Percentiles rank a stretch among this genome's conserved stretches.
Evolutionary conservation across 2,888 invertebrate species (phyloP).

Genomic region (Tridacna crocea): DNA sequence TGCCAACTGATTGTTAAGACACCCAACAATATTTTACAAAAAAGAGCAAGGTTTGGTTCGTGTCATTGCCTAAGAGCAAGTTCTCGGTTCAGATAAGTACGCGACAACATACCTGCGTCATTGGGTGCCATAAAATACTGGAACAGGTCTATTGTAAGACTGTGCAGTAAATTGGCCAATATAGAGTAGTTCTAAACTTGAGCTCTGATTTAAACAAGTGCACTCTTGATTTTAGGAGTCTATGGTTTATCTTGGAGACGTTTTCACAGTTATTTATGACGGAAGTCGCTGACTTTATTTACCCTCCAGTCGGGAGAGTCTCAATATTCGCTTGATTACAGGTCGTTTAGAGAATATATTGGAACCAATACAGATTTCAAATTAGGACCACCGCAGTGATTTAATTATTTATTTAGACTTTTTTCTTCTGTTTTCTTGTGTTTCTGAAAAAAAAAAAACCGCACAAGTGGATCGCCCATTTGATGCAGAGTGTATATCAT

Average conservation of each 20-base stretch:
- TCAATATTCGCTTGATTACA: constrained; percentile 19
- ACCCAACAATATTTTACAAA: too few relatives aligned
- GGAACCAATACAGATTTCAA: constrained; percentile 28
- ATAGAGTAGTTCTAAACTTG: too few relatives aligned
- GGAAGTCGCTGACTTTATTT: constrained; percentile 53
- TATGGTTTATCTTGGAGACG: constrained; percentile 43
- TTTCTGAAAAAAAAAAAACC: neutral
- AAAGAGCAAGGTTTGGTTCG: too few relatives aligned
- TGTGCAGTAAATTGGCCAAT: too few relatives aligned
- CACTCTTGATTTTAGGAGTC: constrained; percentile 17
- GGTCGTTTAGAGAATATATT: constrained; percentile 36
- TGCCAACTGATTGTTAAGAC: too few relatives aligned
- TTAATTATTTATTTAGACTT: constrained; percentile 30
- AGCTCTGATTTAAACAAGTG: constrained; percentile 5
- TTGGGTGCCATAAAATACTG: too few relatives aligned
- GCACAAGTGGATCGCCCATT: too few relatives aligned
- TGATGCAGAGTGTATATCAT: too few relatives aligned
- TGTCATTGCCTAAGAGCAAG: too few relatives aligned
- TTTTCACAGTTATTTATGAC: constrained; percentile 50
- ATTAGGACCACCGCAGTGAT: constrained; percentile 33
- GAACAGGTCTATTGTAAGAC: too few relatives aligned
- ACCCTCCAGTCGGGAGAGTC: constrained; percentile 18
- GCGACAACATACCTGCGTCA: too few relatives aligned
- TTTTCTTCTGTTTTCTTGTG: neutral
- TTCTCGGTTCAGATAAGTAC: too few relatives aligned